Evolutionary conservation across 2,113 vertebrate genomes (phyloP).

Genomic region (Lipotes vexillifer): DNA sequence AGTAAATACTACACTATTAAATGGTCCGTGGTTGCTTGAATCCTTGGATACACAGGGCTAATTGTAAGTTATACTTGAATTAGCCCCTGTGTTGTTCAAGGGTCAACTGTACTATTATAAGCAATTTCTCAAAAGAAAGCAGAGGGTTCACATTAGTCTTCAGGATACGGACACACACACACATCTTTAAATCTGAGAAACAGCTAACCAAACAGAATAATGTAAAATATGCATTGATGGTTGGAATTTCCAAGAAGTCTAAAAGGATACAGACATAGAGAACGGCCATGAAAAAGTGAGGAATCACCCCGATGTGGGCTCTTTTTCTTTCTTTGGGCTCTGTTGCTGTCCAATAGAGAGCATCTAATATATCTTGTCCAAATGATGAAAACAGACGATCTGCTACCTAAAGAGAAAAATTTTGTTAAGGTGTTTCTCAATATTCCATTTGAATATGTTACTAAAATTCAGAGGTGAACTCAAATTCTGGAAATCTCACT

Average conservation of each 20-base stretch:
- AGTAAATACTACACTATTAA: not conserved
- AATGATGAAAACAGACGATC: constrained; percentile 98
- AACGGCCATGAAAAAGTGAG: constrained; percentile 97
- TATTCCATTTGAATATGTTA: not conserved
- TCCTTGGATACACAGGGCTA: not conserved
- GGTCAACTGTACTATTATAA: not conserved
- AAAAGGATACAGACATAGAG: constrained; percentile 98
- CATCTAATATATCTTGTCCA: constrained; percentile 98
- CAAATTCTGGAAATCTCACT: not conserved
- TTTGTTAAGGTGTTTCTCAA: not conserved
- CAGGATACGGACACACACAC: not conserved
- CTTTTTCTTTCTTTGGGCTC: constrained; percentile 96
- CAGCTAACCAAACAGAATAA: not conserved
- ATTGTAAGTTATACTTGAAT: not conserved
- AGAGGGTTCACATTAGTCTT: not conserved
- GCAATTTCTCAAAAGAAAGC: not conserved
- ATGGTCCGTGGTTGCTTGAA: not conserved
- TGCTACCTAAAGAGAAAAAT: constrained; percentile 86
- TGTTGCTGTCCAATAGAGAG: constrained; percentile 98
- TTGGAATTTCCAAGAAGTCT: not conserved
- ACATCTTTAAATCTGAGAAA: not conserved
- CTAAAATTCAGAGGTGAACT: not conserved
- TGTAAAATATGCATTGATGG: accelerated
- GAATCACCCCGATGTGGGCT: constrained; percentile 95
- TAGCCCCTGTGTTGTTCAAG: not conserved